Conservation (phyloP, 2,797 vertebrate species). For the Enteromius anoplus region DNA sequence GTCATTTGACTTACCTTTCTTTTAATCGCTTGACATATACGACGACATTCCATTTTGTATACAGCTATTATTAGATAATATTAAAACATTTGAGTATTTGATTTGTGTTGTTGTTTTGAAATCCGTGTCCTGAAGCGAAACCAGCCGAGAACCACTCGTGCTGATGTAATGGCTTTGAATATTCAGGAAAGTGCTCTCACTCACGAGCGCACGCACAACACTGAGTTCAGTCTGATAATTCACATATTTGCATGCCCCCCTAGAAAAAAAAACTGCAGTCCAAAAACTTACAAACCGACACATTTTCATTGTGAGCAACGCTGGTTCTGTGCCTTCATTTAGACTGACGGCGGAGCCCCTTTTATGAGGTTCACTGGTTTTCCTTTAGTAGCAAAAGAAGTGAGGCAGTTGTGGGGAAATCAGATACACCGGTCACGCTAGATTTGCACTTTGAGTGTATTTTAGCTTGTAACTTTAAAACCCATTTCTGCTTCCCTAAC, state of each 20-base stretch:
- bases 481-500: conserved; percentile 75
- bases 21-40: no score
- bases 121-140: background rate
- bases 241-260: background rate
- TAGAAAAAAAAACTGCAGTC: background rate
- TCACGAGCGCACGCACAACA: conserved; percentile 55
- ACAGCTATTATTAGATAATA: background rate
- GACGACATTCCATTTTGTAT: background rate
- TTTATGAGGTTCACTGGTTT: conserved; percentile 39
- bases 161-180: conserved; percentile 49
- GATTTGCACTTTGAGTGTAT: conserved; percentile 78
- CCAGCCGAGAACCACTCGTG: background rate
- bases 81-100: conserved; percentile 4
- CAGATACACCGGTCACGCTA: conserved; percentile 61
- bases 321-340: conserved; percentile 1
- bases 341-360: background rate
- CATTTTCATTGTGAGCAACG: conserved; percentile 11
- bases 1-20: no score
- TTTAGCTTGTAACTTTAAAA: conserved; percentile 75
- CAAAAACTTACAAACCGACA: background rate
- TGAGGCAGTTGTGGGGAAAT: conserved; percentile 20
- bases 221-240: background rate
- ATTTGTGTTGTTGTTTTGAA: background rate
- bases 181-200: conserved; percentile 65
- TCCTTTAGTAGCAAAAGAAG: background rate